Evolutionary conservation across 2,888 invertebrate species (phyloP).

Genomic region (Folsomia manolachei): DNA sequence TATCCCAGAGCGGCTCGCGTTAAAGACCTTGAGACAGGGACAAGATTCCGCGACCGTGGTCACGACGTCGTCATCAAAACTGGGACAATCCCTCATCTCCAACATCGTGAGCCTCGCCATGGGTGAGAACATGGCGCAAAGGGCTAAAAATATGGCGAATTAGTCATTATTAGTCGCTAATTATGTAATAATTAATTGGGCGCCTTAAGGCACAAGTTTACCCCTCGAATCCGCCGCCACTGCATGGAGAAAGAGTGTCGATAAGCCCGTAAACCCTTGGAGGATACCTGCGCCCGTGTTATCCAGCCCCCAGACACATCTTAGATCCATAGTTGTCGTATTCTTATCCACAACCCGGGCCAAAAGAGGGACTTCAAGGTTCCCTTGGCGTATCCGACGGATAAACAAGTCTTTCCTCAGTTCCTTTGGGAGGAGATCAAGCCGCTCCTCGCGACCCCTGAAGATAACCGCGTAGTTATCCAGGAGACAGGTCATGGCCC

Average conservation of each 20-base stretch:
- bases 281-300: background rate
- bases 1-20: constrained; percentile 12
- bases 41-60: background rate
- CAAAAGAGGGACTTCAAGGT: constrained; percentile 7
- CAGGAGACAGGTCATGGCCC: constrained; percentile 10
- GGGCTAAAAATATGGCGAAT: constrained; percentile 2
- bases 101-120: background rate
- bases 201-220: background rate
- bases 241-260: background rate
- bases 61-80: constrained; percentile 15
- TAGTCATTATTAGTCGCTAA: background rate
- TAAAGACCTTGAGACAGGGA: constrained; percentile 11
- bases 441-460: background rate
- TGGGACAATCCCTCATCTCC: constrained; percentile 12
- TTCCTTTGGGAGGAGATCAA: constrained; percentile 1
- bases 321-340: background rate
- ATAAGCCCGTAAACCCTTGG: background rate
- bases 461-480: background rate
- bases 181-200: background rate
- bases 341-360: background rate
- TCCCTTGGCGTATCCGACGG: constrained; percentile 14
- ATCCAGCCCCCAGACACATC: background rate
- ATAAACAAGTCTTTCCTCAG: constrained; percentile 14
- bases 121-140: constrained; percentile 2
- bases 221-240: background rate